phyloP scores from a whole-genome alignment of 2,888 invertebrate genomes.

The Halocaridina rubra region DNA sequence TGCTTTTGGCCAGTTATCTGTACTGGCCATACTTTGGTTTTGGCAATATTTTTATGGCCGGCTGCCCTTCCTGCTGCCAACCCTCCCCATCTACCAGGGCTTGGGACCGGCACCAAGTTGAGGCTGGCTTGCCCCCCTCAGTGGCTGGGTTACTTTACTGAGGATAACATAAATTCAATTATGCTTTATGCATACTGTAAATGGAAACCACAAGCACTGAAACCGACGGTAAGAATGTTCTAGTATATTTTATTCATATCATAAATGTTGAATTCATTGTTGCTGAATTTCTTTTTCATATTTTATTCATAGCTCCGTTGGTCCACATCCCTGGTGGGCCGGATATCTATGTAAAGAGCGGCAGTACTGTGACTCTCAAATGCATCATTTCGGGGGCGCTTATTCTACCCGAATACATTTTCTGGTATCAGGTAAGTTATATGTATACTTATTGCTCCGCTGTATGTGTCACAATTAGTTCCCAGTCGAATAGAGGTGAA shows the following conservation, averaged over 20 bases:
- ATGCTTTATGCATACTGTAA: not conserved
- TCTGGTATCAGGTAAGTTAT: slow-evolving; percentile 81
- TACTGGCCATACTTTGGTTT: too few species aligned
- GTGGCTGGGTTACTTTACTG: too few species aligned
- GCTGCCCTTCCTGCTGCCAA: too few species aligned
- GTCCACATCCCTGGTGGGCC: slow-evolving; percentile 87
- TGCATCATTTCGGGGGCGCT: slow-evolving; percentile 91
- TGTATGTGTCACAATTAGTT: too few species aligned
- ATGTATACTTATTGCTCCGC: too few species aligned
- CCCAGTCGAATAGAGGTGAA: too few species aligned
- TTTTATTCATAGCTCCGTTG: slow-evolving; percentile 79
- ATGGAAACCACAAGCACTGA: not conserved
- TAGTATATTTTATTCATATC: not conserved
- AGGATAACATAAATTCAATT: too few species aligned
- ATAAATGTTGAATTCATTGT: not conserved
- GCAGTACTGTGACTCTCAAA: slow-evolving; percentile 87
- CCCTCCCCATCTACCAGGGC: too few species aligned
- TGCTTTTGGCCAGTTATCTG: too few species aligned
- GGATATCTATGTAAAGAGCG: slow-evolving; percentile 91
- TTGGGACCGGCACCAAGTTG: too few species aligned
- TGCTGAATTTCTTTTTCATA: not conserved
- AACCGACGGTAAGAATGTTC: not conserved
- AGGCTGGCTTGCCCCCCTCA: too few species aligned
- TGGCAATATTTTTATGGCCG: too few species aligned
- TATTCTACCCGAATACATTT: slow-evolving; percentile 91